These are phyloP conservation scores for Agrochola litura DNA, from an alignment of 2,888 invertebrate species.

Conservation along the genomic window DNA sequence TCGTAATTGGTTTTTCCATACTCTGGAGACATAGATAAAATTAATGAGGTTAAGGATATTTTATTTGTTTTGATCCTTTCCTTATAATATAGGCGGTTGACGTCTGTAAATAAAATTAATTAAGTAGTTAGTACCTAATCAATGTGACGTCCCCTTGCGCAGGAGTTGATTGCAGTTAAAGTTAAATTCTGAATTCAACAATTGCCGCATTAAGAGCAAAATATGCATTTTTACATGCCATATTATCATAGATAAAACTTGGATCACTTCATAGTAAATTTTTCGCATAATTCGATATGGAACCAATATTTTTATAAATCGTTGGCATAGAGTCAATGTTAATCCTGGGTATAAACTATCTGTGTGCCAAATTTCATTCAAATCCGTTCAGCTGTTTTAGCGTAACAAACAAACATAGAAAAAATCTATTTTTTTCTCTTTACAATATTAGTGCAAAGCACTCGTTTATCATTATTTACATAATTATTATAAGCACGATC, in stretches of 20 bases:
- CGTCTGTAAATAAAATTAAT: background rate
- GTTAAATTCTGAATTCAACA: background rate
- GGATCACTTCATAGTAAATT: background rate
- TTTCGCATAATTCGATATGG: background rate
- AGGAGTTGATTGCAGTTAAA: background rate
- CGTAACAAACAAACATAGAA: too few relatives aligned
- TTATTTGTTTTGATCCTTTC: background rate
- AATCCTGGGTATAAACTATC: too few relatives aligned
- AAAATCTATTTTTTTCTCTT: too few relatives aligned
- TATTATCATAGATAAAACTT: background rate
- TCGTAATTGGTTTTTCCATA: background rate
- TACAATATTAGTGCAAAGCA: too few relatives aligned
- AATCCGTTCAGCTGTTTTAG: too few relatives aligned
- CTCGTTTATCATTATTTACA: background rate
- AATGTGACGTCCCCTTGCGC: background rate
- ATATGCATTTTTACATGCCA: too few relatives aligned
- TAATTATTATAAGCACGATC: background rate
- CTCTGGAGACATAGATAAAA: background rate
- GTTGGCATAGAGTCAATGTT: background rate
- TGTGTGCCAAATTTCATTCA: too few relatives aligned
- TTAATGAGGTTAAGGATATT: background rate
- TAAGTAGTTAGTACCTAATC: background rate
- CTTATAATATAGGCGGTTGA: too few relatives aligned
- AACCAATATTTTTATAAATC: background rate
- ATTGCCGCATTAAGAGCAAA: too few relatives aligned